phyloP scores from a whole-genome alignment of 1,140 invertebrate species.

The Sinonovacula constricta region DNA sequence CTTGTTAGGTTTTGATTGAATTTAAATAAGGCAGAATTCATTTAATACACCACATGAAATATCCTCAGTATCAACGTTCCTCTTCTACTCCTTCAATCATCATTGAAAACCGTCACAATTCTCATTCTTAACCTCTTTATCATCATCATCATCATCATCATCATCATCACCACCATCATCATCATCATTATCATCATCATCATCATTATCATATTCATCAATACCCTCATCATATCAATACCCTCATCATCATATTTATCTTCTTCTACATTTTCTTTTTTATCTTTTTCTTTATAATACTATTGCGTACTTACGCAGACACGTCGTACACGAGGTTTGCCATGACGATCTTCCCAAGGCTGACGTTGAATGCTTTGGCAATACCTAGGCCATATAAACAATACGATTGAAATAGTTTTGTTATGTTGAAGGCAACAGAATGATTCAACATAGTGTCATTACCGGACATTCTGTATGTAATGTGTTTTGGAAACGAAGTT shows the following conservation, averaged over 20 bases:
- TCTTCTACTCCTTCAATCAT: no score
- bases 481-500: neutral
- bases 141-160: neutral
- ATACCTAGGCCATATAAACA: constrained; percentile 49
- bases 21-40: no score
- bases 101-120: no score
- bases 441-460: neutral
- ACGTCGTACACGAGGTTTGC: constrained; percentile 69
- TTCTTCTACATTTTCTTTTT: neutral
- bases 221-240: neutral
- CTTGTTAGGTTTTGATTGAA: no score
- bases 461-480: neutral
- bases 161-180: neutral
- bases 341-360: constrained; percentile 62
- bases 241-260: neutral
- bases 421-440: no score
- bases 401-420: neutral
- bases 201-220: neutral
- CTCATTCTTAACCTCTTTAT: no score
- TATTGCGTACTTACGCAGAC: constrained; percentile 61
- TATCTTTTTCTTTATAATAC: neutral
- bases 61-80: no score
- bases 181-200: neutral
- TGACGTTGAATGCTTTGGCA: constrained; percentile 55
- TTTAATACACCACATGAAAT: no score